phyloP scores from a whole-genome alignment of 1,140 invertebrate species.

The Dendrolimus kikuchii region DNA sequence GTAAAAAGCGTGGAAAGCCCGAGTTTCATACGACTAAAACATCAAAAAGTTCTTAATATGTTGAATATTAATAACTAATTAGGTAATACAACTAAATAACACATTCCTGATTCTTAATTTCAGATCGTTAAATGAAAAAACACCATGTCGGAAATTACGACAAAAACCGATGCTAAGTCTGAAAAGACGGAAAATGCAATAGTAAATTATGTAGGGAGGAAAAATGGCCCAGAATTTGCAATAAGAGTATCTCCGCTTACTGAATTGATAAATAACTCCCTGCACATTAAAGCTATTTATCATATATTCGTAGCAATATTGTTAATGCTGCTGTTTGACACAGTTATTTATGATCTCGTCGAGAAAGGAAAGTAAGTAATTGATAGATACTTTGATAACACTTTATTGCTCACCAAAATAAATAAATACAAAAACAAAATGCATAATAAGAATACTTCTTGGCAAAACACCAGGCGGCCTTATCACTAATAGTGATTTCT shows the following conservation, averaged over 20 bases:
- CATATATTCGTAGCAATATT: conserved; percentile 89
- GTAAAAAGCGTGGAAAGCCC: too few species aligned
- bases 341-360: conserved; percentile 80
- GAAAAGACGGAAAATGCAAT: conserved; percentile 24
- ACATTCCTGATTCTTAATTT: too few species aligned
- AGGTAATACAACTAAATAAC: conserved; percentile 1
- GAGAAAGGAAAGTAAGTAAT: conserved; percentile 82
- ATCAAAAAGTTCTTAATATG: conserved; percentile 5
- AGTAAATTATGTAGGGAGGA: conserved; percentile 18
- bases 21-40: not conserved
- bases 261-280: conserved; percentile 81
- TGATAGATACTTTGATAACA: conserved; percentile 4
- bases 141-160: conserved; percentile 14
- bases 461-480: too few species aligned
- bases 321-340: conserved; percentile 82
- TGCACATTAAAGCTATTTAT: conserved; percentile 87
- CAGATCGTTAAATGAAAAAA: conserved; percentile 10
- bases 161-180: not conserved
- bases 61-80: not conserved
- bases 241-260: conserved; percentile 83
- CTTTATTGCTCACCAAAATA: not conserved
- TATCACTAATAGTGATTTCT: too few species aligned
- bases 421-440: too few species aligned
- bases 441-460: too few species aligned
- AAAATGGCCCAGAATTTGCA: conserved; percentile 77